Evolutionary conservation across 92 coral and sea anemone genomes (phyloP), one percentile per base, ranked within the genome.

Genomic region (Paragorgia papillata): DNA sequence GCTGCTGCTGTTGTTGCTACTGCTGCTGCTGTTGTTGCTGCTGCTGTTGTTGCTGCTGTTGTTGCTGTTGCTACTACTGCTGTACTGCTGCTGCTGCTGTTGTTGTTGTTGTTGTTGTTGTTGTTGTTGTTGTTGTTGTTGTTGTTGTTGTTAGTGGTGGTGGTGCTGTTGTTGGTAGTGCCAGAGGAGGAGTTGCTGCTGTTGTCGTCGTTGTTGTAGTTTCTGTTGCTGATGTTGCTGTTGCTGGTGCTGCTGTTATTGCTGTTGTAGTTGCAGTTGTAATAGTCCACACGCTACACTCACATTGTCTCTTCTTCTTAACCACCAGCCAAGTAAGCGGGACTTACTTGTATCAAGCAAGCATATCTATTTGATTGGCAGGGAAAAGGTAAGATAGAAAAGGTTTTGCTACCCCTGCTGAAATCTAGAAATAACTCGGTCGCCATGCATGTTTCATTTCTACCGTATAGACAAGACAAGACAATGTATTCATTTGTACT

Each of bases 361-460:
- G 64, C 98, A 94, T 71, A 89, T 94, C 59, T 94, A 94, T 57
- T 95, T 94, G 44, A 91, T 94, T 74, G 98, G 98, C 32, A 80
- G 98, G 56, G 98, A 94, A 62, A 94, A 94, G 84, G 98, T 89
- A 69, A 21, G 83, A 28, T 19, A 4, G 13, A 19, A 9, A 26
- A 9, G 0, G 7, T 7, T 33, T 32, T n/a, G n/a, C n/a, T n/a
- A n/a, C n/a, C n/a, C n/a, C n/a, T n/a, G n/a, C n/a, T n/a, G n/a
- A n/a, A n/a, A n/a, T n/a, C n/a, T n/a, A n/a, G n/a, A n/a, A n/a
- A n/a, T n/a, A n/a, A n/a, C n/a, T n/a, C n/a, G n/a, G n/a, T n/a
- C n/a, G n/a, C n/a, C n/a, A n/a, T n/a, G n/a, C n/a, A n/a, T n/a
- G n/a, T n/a, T n/a, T n/a, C n/a, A n/a, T n/a, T n/a, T n/a, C n/a